Conservation (phyloP, 2,888 invertebrate species). For the Cryptophagus acutangulus region DNA sequence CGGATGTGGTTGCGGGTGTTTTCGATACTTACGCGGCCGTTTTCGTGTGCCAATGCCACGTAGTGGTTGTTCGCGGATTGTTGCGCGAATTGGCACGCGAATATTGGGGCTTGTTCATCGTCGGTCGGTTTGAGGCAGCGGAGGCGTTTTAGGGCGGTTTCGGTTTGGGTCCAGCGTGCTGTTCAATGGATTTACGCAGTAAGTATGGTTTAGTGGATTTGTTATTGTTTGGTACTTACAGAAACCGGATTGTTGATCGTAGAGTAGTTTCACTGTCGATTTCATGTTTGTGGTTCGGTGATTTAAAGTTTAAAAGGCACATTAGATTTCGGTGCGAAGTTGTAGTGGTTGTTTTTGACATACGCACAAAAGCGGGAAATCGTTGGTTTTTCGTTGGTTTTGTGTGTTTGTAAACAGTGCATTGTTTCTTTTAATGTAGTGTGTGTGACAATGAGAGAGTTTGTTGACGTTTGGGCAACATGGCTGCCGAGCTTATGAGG, state of each 20-base stretch:
- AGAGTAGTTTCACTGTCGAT: not conserved
- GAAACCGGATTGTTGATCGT: conserved; percentile 5
- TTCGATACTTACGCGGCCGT: conserved; percentile 67
- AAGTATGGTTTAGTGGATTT: not conserved
- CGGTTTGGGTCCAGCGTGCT: conserved; percentile 47
- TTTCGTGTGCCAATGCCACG: conserved; percentile 80
- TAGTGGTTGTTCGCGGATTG: conserved; percentile 54
- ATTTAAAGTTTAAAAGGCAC: not conserved
- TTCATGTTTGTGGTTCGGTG: not conserved
- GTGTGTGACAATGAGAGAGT: too few species aligned
- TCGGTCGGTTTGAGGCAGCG: conserved; percentile 57
- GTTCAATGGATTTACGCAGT: not conserved
- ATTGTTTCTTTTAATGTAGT: too few species aligned
- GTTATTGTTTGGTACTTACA: conserved; percentile 2
- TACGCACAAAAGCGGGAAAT: not conserved
- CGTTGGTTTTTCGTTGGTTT: too few species aligned
- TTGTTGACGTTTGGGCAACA: too few species aligned
- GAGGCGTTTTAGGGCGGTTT: conserved; percentile 59
- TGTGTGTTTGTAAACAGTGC: too few species aligned
- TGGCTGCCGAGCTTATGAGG: too few species aligned
- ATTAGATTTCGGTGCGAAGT: not conserved
- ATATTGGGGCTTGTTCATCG: conserved; percentile 61
- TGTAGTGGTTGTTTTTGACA: not conserved
- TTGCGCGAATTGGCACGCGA: conserved; percentile 74
- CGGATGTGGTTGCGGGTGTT: conserved; percentile 37